Evolutionary conservation across 2,888 invertebrate species (phyloP), one percentile per base, ranked within the genome.

Genomic region (Tenodera sinensis): DNA sequence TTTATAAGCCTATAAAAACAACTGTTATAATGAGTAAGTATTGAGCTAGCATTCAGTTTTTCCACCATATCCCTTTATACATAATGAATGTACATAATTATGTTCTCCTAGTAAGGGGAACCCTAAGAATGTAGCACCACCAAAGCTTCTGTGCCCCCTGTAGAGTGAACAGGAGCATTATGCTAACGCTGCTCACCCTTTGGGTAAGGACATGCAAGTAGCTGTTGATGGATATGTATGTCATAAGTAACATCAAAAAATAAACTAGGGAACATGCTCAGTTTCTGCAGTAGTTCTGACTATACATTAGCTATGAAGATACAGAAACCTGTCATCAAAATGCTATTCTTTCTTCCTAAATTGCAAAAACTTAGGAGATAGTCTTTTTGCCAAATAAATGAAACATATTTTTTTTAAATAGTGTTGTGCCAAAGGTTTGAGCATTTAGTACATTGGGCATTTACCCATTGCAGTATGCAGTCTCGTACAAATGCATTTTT

Each of bases 1-100:
- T 88, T 90, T 90, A 84, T 47, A 88, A 90, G 90, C 90, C 90
- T 90, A 90, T 89, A 83, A 30, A 15, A 47, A 85, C 27, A 20
- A 83, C 84, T 88, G 83, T 84, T 84, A 81, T 28, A 84, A 71
- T 81, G 88, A 34, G 30, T 88, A 86, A 71, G 25, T 81, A 81
- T 27, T 81, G 86, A 71, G 86, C 81, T 86, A 86, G 86, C 28
- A 28, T 86, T 86, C 81, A 81, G 81, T 86, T 86, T 54, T 20
- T 71, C 54, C 54, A 71, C 54, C 54, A 71, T 3, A 71, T 71
- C 54, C 54, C 54, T 71, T 71, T 71, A 71, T 71, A 71, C 54
- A 25, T 71, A 71, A 71, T 15, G 54, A 71, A 20, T 71, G 54
- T 71, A 71, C 25, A 71, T 71, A 71, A 71, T 71, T 71, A 71